Percentiles rank a stretch among this genome's conserved stretches.
These are phyloP conservation scores for Drosophila ficusphila DNA, from an alignment of 1,140 invertebrate species.

Conservation along the genomic window DNA sequence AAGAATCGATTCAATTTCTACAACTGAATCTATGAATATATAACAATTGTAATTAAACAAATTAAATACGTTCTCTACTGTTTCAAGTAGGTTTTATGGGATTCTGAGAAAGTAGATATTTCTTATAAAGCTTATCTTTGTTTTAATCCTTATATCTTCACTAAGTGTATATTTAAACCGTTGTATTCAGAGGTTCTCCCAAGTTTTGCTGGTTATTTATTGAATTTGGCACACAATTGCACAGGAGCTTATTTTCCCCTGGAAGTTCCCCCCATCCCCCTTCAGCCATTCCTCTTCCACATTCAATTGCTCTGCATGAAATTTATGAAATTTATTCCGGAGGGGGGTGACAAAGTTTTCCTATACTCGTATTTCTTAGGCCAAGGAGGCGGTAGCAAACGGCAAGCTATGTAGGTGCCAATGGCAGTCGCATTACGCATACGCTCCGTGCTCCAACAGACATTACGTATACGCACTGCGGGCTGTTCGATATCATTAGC, in stretches of 20 bases:
- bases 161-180: conserved; percentile 7
- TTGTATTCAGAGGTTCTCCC: fast-evolving
- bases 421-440: conserved; percentile 31
- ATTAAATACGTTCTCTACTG: no score
- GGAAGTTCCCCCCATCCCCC: neutral
- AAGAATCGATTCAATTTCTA: neutral
- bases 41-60: no score
- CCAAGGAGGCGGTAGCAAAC: neutral
- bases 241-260: conserved; percentile 22
- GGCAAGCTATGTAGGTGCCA: neutral
- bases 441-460: conserved; percentile 1
- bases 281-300: neutral
- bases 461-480: conserved; percentile 38
- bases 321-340: conserved; percentile 48
- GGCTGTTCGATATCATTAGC: conserved; percentile 28
- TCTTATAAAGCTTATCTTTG: no score
- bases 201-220: conserved; percentile 42
- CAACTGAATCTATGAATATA: no score
- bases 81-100: neutral
- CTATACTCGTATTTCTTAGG: conserved; percentile 11
- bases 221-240: conserved; percentile 50
- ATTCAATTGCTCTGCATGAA: conserved; percentile 36
- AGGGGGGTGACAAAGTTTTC: conserved; percentile 21
- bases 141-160: neutral
- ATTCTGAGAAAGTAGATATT: no score